Conservation (phyloP, 92 coral and sea anemone species). For the Nematostella vectensis region DNA sequence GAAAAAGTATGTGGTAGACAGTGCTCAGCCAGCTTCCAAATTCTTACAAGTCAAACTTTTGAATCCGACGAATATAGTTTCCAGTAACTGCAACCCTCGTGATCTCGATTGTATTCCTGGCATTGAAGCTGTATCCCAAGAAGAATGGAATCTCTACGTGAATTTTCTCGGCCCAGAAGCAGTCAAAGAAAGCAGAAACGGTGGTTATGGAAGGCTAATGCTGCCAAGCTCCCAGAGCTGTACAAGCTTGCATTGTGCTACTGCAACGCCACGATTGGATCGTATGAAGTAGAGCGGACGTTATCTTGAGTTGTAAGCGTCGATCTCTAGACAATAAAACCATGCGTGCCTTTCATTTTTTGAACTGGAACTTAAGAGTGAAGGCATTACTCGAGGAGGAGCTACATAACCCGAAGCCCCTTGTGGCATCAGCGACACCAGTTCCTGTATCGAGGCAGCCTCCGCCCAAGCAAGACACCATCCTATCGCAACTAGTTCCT, state of each 20-base stretch:
- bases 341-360: constrained; percentile 28
- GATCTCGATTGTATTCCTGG: constrained; percentile 26
- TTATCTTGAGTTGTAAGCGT: constrained; percentile 20
- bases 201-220: constrained; percentile 43
- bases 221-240: constrained; percentile 39
- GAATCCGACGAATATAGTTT: constrained; percentile 26
- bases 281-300: constrained; percentile 39
- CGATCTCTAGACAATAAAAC: constrained; percentile 21
- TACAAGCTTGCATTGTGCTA: constrained; percentile 29
- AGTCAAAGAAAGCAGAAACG: constrained; percentile 19
- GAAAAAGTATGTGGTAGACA: constrained; percentile 35
- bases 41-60: constrained; percentile 36
- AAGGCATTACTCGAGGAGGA: constrained; percentile 27
- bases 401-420: neutral
- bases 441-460: neutral
- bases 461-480: neutral
- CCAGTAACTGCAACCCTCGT: neutral
- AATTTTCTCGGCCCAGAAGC: constrained; percentile 32
- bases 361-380: constrained; percentile 40
- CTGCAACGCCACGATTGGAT: constrained; percentile 41
- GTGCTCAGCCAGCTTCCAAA: constrained; percentile 37
- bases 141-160: constrained; percentile 43
- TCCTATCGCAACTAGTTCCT: no score
- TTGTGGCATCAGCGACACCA: neutral
- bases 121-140: constrained; percentile 26